Evolutionary conservation across 2,888 invertebrate species (phyloP).

Genomic region (Polia nebulosa): DNA sequence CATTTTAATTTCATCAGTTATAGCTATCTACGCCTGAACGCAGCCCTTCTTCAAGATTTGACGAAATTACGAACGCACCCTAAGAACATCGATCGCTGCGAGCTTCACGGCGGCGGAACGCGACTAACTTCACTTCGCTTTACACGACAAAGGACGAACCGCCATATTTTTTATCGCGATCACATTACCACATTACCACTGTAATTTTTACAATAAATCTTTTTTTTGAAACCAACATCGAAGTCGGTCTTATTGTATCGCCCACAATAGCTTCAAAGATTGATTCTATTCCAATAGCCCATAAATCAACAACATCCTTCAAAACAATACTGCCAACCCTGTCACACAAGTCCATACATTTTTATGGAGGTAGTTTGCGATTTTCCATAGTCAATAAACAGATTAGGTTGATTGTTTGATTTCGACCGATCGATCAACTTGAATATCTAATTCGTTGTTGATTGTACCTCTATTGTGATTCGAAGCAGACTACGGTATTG

Average conservation of each 20-base stretch:
- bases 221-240: too few species aligned
- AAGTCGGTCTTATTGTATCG: too few species aligned
- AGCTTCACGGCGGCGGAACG: too few species aligned
- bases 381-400: slow-evolving; percentile 77
- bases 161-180: too few species aligned
- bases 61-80: too few species aligned
- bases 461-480: slow-evolving; percentile 71
- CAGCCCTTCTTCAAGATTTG: too few species aligned
- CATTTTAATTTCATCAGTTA: not conserved
- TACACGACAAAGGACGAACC: too few species aligned
- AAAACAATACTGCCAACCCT: slow-evolving; percentile 63
- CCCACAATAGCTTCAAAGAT: not conserved
- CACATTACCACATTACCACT: too few species aligned
- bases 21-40: too few species aligned
- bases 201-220: too few species aligned
- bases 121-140: too few species aligned
- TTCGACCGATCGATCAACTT: slow-evolving; percentile 66
- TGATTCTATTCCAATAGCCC: not conserved
- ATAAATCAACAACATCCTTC: slow-evolving; percentile 39
- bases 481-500: slow-evolving; percentile 63
- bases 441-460: slow-evolving; percentile 66
- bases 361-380: slow-evolving; percentile 76
- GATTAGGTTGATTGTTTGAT: slow-evolving; percentile 69
- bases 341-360: slow-evolving; percentile 58
- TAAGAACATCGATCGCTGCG: too few species aligned